Percentiles rank a stretch among this genome's conserved stretches.
Evolutionary conservation across 2,113 vertebrate genomes (phyloP).

Genomic region (Clarias gariepinus): DNA sequence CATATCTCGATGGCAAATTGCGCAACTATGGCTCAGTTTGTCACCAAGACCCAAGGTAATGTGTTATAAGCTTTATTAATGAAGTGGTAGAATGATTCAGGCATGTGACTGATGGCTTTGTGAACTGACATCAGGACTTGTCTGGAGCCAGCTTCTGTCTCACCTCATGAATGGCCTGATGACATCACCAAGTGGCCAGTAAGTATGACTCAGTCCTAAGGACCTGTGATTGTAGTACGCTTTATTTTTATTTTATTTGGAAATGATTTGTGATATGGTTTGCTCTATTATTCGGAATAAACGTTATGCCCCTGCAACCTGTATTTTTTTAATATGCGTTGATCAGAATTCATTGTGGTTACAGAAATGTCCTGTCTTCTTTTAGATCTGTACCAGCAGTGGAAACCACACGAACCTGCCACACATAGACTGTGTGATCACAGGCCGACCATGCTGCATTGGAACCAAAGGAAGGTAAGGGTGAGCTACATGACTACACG

Average conservation of each 20-base stretch:
- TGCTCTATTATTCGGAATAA: too few species aligned
- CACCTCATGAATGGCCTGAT: slow-evolving; percentile 95
- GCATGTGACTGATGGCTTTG: slow-evolving; percentile 4
- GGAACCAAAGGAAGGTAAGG: slow-evolving; percentile 97
- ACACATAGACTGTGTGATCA: slow-evolving; percentile 95
- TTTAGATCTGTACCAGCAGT: slow-evolving; percentile 92
- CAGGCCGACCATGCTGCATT: slow-evolving; percentile 95
- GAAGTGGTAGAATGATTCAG: not conserved
- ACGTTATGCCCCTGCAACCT: not conserved
- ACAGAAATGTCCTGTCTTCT: not conserved
- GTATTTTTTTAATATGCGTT: not conserved
- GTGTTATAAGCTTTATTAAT: not conserved
- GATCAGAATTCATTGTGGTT: not conserved
- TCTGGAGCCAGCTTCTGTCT: slow-evolving; percentile 90
- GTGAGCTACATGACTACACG: not conserved
- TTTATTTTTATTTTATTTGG: too few species aligned
- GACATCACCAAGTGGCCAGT: slow-evolving; percentile 99
- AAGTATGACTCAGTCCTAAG: slow-evolving; percentile 59
- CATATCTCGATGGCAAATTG: slow-evolving; percentile 75
- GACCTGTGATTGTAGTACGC: not conserved
- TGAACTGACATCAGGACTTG: slow-evolving; percentile 79
- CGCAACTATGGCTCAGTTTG: slow-evolving; percentile 90
- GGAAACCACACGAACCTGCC: slow-evolving; percentile 95
- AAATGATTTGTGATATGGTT: not conserved
- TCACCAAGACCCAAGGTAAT: slow-evolving; percentile 95